phyloP scores from a whole-genome alignment of 2,113 vertebrate genomes.

The Puntigrus tetrazona region DNA sequence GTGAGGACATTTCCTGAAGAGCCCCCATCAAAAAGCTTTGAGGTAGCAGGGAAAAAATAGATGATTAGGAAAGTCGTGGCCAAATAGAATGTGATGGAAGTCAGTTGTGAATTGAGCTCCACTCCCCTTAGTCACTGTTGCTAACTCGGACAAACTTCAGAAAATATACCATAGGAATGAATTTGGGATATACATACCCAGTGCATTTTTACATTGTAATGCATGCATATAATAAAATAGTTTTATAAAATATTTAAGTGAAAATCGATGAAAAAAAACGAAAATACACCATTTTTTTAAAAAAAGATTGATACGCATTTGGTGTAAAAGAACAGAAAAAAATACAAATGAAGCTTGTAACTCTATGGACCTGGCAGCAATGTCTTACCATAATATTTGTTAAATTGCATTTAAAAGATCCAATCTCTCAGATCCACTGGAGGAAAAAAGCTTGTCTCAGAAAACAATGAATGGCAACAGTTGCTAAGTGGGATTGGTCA shows the following conservation, averaged over 20 bases:
- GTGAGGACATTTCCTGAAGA: conserved; percentile 70
- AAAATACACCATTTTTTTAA: not conserved
- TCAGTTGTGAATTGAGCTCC: not conserved
- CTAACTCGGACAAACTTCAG: not conserved
- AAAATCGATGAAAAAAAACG: not conserved
- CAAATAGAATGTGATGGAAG: not conserved
- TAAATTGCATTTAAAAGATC: not conserved
- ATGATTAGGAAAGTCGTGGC: not conserved
- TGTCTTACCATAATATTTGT: not conserved
- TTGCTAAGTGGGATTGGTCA: not conserved
- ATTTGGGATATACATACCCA: not conserved
- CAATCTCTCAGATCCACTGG: not conserved
- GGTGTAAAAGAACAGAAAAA: not conserved
- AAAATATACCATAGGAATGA: not conserved
- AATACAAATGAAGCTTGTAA: not conserved
- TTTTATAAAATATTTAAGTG: not conserved
- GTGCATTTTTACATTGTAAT: not conserved
- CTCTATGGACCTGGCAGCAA: not conserved
- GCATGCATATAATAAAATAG: not conserved
- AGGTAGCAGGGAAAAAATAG: not conserved
- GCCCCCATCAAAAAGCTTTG: not conserved
- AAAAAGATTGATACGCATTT: not conserved
- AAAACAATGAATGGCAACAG: not conserved
- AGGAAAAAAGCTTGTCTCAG: not conserved
- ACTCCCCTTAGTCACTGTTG: not conserved